Evolutionary conservation across 1,140 invertebrate species (phyloP).

Genomic region (Lamellibrachia luymesi): DNA sequence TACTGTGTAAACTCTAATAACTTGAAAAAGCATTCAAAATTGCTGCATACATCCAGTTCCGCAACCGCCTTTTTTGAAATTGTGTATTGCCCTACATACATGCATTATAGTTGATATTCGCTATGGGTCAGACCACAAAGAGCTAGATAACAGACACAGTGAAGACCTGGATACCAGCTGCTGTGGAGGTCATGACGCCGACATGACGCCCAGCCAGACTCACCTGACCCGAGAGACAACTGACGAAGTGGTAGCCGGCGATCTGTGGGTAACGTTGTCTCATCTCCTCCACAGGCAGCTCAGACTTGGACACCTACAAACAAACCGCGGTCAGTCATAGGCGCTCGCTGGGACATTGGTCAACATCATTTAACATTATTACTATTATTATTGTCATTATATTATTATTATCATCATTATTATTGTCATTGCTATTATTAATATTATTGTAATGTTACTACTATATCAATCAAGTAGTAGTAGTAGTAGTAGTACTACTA

Average conservation of each 20-base stretch:
- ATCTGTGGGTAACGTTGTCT: conserved; percentile 48
- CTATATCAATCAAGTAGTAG: too few species aligned
- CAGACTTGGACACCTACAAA: conserved; percentile 39
- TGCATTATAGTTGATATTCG: too few species aligned
- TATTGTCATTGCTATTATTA: not conserved
- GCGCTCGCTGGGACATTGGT: not conserved
- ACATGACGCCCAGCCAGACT: not conserved
- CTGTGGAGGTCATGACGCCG: too few species aligned
- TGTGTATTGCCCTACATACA: too few species aligned
- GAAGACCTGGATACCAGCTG: too few species aligned
- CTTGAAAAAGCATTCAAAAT: too few species aligned
- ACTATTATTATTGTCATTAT: not conserved
- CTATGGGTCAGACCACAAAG: too few species aligned
- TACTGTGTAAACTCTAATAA: too few species aligned
- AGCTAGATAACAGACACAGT: too few species aligned
- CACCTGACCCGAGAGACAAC: conserved; percentile 47
- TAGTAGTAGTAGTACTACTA: not conserved
- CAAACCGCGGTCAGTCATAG: not conserved
- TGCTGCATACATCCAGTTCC: too few species aligned
- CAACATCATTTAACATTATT: not conserved
- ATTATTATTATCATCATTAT: not conserved
- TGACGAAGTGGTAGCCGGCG: conserved; percentile 48
- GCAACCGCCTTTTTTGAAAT: too few species aligned
- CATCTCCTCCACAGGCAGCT: conserved; percentile 40
- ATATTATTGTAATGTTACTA: too few species aligned